Evolutionary conservation across 2,888 invertebrate species (phyloP).

Genomic region (Diplazon laetatorius): DNA sequence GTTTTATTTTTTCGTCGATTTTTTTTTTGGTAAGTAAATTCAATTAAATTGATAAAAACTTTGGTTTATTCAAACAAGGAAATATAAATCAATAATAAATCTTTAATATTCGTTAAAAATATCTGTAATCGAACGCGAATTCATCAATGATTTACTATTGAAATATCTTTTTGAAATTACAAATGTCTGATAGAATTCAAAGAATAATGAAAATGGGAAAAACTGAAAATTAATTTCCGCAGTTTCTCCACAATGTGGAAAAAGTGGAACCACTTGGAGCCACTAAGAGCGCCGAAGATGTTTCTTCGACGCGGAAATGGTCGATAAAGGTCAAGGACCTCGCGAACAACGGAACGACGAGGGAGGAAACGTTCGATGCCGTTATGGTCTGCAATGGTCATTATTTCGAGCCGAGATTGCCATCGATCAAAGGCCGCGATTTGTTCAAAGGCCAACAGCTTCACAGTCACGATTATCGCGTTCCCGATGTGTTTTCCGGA

Average conservation of each 20-base stretch:
- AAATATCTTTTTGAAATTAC: too few relatives aligned
- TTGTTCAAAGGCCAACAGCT: constrained; percentile 79
- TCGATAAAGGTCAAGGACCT: constrained; percentile 77
- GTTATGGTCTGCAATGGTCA: constrained; percentile 83
- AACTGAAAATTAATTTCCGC: constrained; percentile 29
- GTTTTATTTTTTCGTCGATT: too few relatives aligned
- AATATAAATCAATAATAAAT: too few relatives aligned
- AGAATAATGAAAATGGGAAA: too few relatives aligned
- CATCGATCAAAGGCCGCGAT: constrained; percentile 82
- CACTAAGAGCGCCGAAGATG: constrained; percentile 47
- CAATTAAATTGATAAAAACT: too few relatives aligned
- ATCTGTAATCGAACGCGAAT: too few relatives aligned
- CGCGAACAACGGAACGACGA: constrained; percentile 63
- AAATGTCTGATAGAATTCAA: too few relatives aligned
- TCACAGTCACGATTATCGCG: constrained; percentile 82
- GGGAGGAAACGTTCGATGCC: constrained; percentile 78
- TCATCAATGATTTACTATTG: too few relatives aligned
- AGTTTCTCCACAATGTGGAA: constrained; percentile 79
- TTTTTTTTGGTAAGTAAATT: too few relatives aligned
- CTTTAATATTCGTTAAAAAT: too few relatives aligned
- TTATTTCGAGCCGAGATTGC: constrained; percentile 83
- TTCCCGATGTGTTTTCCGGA: constrained; percentile 75
- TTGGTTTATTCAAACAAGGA: too few relatives aligned
- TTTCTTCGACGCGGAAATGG: constrained; percentile 72
- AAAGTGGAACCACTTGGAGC: constrained; percentile 70